A percentile compares a stretch with the other conserved stretches of the same genome.
Evolutionary conservation across 2,888 invertebrate species (phyloP).

Genomic region (Creontiades dilutus): DNA sequence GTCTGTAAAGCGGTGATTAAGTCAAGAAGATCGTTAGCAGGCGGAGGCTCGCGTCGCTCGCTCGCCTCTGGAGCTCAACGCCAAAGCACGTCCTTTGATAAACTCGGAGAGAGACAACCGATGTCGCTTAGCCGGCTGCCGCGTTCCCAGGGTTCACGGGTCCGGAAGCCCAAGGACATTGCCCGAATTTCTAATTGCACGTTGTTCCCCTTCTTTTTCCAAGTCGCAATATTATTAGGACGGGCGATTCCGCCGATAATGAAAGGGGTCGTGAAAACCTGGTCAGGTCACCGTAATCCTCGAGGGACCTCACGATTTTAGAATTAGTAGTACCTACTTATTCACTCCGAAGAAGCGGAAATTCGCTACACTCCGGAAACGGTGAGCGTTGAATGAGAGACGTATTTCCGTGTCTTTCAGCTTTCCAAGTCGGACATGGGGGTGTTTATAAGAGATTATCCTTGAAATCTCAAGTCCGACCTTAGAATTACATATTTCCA

Average conservation of each 20-base stretch:
- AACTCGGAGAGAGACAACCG: neutral
- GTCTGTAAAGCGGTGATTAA: constrained; percentile 27
- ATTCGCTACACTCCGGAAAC: no score
- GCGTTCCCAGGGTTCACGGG: constrained; percentile 46
- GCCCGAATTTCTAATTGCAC: constrained; percentile 62
- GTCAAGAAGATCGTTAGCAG: constrained; percentile 52
- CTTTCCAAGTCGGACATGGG: no score
- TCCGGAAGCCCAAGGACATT: constrained; percentile 63
- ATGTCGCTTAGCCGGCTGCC: neutral
- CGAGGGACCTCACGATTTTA: no score
- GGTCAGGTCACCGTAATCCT: no score
- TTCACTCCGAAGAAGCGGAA: no score
- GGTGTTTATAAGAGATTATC: no score
- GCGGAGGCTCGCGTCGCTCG: neutral
- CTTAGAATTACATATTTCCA: no score
- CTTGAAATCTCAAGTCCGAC: no score
- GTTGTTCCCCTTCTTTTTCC: neutral
- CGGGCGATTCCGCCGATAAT: constrained; percentile 22
- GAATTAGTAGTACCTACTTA: no score
- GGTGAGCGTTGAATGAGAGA: no score
- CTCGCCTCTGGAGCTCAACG: neutral
- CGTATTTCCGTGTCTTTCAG: no score
- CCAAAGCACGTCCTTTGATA: constrained; percentile 55
- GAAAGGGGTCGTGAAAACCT: neutral
- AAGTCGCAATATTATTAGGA: neutral